Percentiles rank a stretch among this genome's conserved stretches.
phyloP scores from a whole-genome alignment of 2,888 invertebrate genomes.

The Lithosia quadra region DNA sequence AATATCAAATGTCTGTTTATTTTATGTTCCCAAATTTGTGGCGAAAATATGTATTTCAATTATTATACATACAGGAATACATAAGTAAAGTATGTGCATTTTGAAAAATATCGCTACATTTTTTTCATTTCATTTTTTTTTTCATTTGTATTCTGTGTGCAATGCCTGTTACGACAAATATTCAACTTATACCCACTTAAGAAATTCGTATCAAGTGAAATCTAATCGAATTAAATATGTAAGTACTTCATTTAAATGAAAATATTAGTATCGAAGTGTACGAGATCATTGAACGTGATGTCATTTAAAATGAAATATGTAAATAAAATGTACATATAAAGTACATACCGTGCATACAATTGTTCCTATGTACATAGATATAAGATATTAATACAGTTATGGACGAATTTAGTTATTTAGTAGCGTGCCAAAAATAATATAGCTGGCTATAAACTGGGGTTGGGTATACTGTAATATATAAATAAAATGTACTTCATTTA shows the following conservation, averaged over 20 bases:
- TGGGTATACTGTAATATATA: conserved; percentile 54
- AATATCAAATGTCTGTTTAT: too few species aligned
- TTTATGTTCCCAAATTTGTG: too few species aligned
- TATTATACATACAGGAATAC: too few species aligned
- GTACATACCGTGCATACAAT: conserved; percentile 59
- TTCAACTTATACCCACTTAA: neutral
- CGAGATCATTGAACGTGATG: conserved; percentile 10
- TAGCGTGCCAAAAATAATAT: conserved; percentile 78
- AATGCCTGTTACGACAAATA: neutral
- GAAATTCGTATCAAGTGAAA: neutral
- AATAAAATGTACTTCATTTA: conserved; percentile 41
- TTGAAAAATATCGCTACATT: too few species aligned
- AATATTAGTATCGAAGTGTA: neutral
- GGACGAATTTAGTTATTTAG: conserved; percentile 71
- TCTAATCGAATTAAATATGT: neutral
- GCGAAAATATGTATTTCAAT: too few species aligned
- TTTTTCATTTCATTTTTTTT: neutral
- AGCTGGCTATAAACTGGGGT: conserved; percentile 67
- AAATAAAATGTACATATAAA: conserved; percentile 57
- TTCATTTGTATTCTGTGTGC: neutral
- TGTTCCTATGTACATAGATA: conserved; percentile 78
- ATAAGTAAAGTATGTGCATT: too few species aligned
- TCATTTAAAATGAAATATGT: conserved; percentile 43
- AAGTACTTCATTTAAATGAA: neutral
- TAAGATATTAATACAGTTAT: conserved; percentile 54